Conservation (phyloP, 2,113 vertebrate species). For the Ceuthmochares aereus region DNA sequence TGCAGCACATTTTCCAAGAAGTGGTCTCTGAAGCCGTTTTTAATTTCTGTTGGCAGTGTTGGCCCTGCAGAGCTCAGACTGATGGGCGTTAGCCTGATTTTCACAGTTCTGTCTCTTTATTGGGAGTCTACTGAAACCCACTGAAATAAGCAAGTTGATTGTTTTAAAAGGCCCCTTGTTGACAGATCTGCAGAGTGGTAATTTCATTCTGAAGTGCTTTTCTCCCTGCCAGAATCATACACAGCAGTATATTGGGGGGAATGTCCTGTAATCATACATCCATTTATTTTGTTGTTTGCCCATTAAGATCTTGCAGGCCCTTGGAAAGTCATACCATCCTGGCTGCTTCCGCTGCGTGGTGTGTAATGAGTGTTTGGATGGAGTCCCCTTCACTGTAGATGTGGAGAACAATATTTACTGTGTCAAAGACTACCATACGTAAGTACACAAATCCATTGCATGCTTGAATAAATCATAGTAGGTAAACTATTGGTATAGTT, state of each 20-base stretch:
- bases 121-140: neutral
- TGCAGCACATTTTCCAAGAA: neutral
- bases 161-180: conserved; percentile 24
- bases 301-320: conserved; percentile 93
- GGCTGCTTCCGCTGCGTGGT: conserved; percentile 98
- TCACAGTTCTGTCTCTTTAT: neutral
- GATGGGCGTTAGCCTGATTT: neutral
- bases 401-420: conserved; percentile 98
- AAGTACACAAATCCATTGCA: conserved; percentile 58
- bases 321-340: conserved; percentile 97
- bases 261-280: neutral
- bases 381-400: conserved; percentile 97
- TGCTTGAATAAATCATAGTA: neutral
- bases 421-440: conserved; percentile 98
- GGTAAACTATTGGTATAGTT: neutral
- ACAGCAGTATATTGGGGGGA: neutral
- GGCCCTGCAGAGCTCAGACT: neutral
- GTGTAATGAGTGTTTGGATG: conserved; percentile 95
- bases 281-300: neutral
- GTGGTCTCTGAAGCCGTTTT: neutral
- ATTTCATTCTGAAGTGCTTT: neutral
- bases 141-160: neutral
- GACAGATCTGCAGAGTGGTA: conserved; percentile 12
- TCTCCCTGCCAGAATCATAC: neutral
- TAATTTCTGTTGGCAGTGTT: neutral